Percentiles rank a stretch among this genome's conserved stretches.
Conservation (phyloP, 1,140 invertebrate species). For the Colletes latitarsis region DNA sequence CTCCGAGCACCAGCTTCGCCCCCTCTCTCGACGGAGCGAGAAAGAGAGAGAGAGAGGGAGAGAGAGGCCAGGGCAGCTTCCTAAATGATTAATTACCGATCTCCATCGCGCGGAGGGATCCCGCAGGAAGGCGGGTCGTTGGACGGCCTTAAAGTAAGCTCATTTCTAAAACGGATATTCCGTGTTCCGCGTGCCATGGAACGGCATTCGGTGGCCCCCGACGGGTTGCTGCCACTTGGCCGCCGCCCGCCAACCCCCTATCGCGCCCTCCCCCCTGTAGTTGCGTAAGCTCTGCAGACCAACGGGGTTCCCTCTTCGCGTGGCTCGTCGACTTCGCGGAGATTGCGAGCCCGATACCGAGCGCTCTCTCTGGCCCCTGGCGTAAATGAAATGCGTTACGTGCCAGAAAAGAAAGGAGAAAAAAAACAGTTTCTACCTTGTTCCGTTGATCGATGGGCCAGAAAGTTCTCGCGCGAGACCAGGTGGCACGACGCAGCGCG, state of each 20-base stretch:
- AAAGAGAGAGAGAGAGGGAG: no score
- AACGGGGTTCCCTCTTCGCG: slow-evolving; percentile 47
- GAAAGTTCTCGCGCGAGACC: slow-evolving; percentile 41
- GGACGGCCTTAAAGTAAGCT: slow-evolving; percentile 70
- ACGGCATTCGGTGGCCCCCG: slow-evolving; percentile 64
- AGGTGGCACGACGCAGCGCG: not conserved
- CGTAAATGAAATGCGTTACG: slow-evolving; percentile 64
- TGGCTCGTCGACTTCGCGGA: slow-evolving; percentile 15
- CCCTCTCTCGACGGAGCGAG: not conserved
- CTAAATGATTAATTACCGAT: slow-evolving; percentile 80
- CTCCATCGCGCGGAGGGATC: slow-evolving; percentile 70
- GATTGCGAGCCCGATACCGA: slow-evolving; percentile 34
- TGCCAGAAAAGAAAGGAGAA: slow-evolving; percentile 36
- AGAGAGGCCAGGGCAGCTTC: slow-evolving; percentile 48
- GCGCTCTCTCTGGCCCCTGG: slow-evolving; percentile 24
- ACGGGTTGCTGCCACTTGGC: slow-evolving; percentile 63
- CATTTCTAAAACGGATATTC: slow-evolving; percentile 78
- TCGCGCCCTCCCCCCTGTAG: slow-evolving; percentile 22
- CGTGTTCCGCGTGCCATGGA: slow-evolving; percentile 74
- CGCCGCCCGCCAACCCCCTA: slow-evolving; percentile 44
- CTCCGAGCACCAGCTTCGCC: slow-evolving; percentile 48
- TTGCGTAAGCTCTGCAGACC: slow-evolving; percentile 45
- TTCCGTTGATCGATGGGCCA: slow-evolving; percentile 58
- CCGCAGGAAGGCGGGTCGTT: slow-evolving; percentile 50
- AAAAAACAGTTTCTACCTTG: slow-evolving; percentile 47